Base-by-base conservation (phyloP, 2,113 vertebrate species). In the Ammodytes marinus region DNA sequence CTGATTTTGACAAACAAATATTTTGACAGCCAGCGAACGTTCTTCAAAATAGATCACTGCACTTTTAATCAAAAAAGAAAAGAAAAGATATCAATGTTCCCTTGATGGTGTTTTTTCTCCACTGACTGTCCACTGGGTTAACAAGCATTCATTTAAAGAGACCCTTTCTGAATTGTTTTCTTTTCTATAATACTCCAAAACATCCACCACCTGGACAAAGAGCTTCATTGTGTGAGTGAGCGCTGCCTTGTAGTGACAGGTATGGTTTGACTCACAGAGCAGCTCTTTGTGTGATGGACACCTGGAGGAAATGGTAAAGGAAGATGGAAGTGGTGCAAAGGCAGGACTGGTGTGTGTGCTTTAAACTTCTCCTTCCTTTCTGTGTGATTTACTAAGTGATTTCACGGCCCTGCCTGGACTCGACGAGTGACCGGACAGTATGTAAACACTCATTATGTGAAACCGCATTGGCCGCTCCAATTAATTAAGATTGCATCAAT, bases 281-380 rank as follows among this genome's bases (percentile, higher is more conserved):
- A 50, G 66, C 61, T 74, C 89, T 86, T 87, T 88, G 86, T 89
- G 35, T 54, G 69, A 80, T 11, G 43, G 78, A 90, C 84, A 92
- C 88, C 87, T 92, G 88, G 83, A 90, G 85, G 90, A 93, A 90
- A 84, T 53, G n/a, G 53, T 71, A 50, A 66, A 40, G 45, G 57
- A 88, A 69, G 68, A 75, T 49, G 76, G 82, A 92, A 77, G 82
- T 49, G 83, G 69, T 69, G 54, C 74, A 69, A 66, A 69, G 39
- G 47, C 43, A 47, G 50, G 76, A 47, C 64, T 50, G 78, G 58
- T 80, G 64, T 86, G 64, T 86, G 74, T 17, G 63, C 74, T 80
- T 93, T 80, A 88, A 87, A 9, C 37, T 73, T 59, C 60, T 54
- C 4, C 35, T 43, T 19, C 6, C 35, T 42, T 42, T 47, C 46